A percentile compares a stretch with the other conserved stretches of the same genome.
Conservation (phyloP, 1,140 invertebrate species). For the Drosophila triauraria region DNA sequence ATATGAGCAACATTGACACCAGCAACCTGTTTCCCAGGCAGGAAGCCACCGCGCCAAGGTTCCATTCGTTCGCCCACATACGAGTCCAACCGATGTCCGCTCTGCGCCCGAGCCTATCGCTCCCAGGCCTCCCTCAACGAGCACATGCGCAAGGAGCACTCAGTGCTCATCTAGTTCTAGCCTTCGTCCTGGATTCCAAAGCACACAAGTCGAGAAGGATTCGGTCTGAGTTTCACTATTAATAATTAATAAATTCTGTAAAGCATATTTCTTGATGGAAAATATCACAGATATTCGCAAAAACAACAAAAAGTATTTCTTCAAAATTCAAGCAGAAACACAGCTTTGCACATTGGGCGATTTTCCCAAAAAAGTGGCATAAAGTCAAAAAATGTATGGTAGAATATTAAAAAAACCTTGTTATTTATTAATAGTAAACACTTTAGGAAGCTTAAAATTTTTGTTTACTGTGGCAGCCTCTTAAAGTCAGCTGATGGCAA, state of each 20-base stretch:
- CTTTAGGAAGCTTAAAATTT: too few relatives aligned
- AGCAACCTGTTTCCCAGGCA: conserved; percentile 56
- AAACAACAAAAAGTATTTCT: conserved; percentile 2
- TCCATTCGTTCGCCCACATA: conserved; percentile 64
- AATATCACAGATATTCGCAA: neutral
- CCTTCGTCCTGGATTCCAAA: neutral
- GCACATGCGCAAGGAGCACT: conserved; percentile 84
- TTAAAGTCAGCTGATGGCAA: too few relatives aligned
- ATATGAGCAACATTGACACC: conserved; percentile 61
- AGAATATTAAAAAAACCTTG: too few relatives aligned
- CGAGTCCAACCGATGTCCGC: conserved; percentile 81
- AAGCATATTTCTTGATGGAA: neutral
- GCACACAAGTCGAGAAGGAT: neutral
- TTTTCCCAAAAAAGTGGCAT: too few relatives aligned
- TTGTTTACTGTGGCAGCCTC: too few relatives aligned
- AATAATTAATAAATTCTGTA: neutral
- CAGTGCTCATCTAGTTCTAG: conserved; percentile 74
- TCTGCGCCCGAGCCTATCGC: conserved; percentile 77
- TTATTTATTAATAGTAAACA: too few relatives aligned
- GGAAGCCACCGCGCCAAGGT: conserved; percentile 66
- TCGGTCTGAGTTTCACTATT: neutral
- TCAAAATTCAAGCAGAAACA: conserved; percentile 4
- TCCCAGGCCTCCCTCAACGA: conserved; percentile 83
- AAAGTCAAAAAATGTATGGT: too few relatives aligned
- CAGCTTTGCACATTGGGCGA: too few relatives aligned